A percentile compares a stretch with the other conserved stretches of the same genome.
These are phyloP conservation scores for Mirza zaza DNA, from an alignment of 2,113 vertebrate genomes.

Conservation along the genomic window DNA sequence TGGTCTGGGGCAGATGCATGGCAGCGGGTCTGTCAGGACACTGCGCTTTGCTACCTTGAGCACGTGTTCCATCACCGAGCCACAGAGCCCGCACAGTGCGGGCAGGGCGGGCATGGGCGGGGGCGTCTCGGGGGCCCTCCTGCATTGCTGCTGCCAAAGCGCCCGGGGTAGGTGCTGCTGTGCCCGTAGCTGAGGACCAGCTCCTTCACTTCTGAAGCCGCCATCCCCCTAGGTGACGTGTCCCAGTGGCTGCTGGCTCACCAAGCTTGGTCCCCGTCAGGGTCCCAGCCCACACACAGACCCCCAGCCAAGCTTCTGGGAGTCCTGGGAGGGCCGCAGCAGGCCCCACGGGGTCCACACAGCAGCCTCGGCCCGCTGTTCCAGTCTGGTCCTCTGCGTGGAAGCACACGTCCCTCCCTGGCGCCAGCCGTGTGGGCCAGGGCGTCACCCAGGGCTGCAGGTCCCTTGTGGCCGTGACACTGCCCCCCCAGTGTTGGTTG, in stretches of 20 bases:
- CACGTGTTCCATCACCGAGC: not conserved
- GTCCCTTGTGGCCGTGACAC: too few species aligned
- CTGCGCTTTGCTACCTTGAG: not conserved
- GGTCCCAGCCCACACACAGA: not conserved
- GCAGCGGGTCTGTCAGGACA: too few species aligned
- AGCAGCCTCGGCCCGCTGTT: slow-evolving; percentile 85
- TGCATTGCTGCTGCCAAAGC: not conserved
- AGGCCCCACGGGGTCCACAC: too few species aligned
- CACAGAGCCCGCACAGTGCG: not conserved
- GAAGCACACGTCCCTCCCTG: slow-evolving; percentile 82
- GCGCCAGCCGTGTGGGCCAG: slow-evolving; percentile 70
- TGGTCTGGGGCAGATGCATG: not conserved
- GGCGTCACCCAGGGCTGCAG: too few species aligned
- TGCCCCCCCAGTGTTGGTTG: too few species aligned
- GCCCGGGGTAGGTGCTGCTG: not conserved
- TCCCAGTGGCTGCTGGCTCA: not conserved
- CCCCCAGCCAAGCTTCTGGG: not conserved
- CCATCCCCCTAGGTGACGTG: not conserved
- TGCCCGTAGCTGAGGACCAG: too few species aligned
- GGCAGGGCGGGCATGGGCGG: not conserved
- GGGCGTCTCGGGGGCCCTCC: not conserved
- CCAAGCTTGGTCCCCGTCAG: not conserved
- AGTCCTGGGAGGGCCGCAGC: not conserved
- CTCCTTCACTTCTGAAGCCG: not conserved
- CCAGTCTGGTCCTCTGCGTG: slow-evolving; percentile 89